Base-by-base conservation (phyloP, 2,797 vertebrate genomes). In the Myotis vivesi region DNA sequence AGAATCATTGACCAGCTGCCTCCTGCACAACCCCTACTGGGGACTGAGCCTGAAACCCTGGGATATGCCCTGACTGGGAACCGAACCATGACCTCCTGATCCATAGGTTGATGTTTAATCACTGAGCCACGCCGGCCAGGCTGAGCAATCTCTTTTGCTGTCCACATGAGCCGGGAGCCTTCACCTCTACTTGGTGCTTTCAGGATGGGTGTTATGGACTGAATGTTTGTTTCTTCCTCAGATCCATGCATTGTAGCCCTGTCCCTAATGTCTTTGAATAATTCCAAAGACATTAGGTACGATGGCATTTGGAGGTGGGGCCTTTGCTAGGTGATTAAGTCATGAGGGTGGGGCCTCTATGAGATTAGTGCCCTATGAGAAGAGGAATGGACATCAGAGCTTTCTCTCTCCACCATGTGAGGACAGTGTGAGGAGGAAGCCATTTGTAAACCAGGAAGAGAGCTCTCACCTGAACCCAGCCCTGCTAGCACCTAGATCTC, bases 191-290 rank as follows among this genome's bases (percentile, higher is more conserved):
- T n/a, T 1, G 19, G 41, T n/a, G 57, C 44, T 30, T 73, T 68
- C 38, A 41, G 81, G 44, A 8, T 4, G 16, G 38, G 2, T 4
- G 8, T 22, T 11, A 10, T 0, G 12, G 12, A 16, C 30, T 5
- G 22, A 33, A 28, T 16, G 13, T 57, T 12, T 23, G n/a, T 33
- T 8, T 75, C n/a, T 41, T 13, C 55, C 55, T n/a, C 1, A 30
- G 13, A n/a, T 30, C 38, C 19, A 4, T 30, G 3, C 6, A 8
- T 20, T 36, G 41, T n/a, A 55, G 15, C 57, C 41, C 38, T 12
- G 33, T 13, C 19, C 9, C 0, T 36, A 30, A 3, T 38, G 38
- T 38, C 38, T 38, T 38, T 38, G 38, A 38, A 38, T 38, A 38
- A 38, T 38, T 38, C 38, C 38, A 38, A 38, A 38, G 38, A 38